A percentile compares a stretch with the other conserved stretches of the same genome.
These are phyloP conservation scores for Cepaea nemoralis DNA, from an alignment of 1,140 invertebrate species.

Conservation along the genomic window DNA sequence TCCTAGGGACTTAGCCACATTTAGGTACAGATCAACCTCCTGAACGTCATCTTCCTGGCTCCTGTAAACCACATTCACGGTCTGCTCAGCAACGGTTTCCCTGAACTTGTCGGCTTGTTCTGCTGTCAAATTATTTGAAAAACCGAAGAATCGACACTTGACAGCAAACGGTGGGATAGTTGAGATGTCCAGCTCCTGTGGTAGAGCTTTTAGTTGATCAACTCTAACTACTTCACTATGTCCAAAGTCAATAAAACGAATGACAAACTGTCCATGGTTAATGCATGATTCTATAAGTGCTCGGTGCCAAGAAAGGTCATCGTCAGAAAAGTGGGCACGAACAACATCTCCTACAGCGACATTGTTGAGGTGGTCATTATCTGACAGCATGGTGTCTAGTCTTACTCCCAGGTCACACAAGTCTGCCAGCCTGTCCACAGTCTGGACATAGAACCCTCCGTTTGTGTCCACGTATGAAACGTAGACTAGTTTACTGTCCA, in stretches of 20 bases:
- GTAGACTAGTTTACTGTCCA: too few species aligned
- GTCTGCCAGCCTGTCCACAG: too few species aligned
- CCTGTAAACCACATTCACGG: constrained; percentile 53
- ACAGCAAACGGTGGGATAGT: constrained; percentile 54
- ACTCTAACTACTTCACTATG: constrained; percentile 58
- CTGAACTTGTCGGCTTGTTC: constrained; percentile 53
- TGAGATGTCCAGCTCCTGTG: too few species aligned
- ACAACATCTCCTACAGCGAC: too few species aligned
- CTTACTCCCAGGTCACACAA: too few species aligned
- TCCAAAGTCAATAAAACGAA: constrained; percentile 76
- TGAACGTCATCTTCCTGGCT: constrained; percentile 37
- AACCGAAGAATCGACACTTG: constrained; percentile 52
- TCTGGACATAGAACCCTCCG: too few species aligned
- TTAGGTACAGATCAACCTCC: background rate
- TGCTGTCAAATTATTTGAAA: constrained; percentile 51
- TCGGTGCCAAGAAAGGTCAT: constrained; percentile 85
- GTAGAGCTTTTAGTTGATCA: constrained; percentile 41
- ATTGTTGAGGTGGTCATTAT: too few species aligned
- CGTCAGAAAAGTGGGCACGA: constrained; percentile 80
- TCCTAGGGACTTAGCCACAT: constrained; percentile 34
- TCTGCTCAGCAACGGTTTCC: constrained; percentile 51
- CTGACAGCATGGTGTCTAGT: too few species aligned
- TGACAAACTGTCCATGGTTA: constrained; percentile 77
- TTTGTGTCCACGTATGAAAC: too few species aligned
- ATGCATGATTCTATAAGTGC: constrained; percentile 81